Evolutionary conservation across 1,140 invertebrate species (phyloP).

Genomic region (Harpegnathos saltator): DNA sequence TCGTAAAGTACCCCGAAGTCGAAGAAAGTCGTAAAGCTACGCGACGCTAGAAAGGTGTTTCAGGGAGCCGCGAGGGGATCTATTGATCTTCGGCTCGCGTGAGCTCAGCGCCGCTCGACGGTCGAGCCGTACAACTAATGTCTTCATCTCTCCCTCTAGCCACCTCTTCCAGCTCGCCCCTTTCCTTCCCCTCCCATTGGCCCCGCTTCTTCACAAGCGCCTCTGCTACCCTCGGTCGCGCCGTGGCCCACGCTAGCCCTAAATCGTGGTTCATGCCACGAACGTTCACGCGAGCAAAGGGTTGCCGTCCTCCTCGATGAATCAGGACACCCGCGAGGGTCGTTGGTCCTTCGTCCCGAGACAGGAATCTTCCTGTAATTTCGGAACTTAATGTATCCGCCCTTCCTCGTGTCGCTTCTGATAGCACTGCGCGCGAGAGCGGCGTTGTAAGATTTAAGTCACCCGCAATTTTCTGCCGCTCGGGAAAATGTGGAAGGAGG

Average conservation of each 20-base stretch:
- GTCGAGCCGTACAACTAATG: conserved; percentile 79
- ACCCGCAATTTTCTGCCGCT: conserved; percentile 45
- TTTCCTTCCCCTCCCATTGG: conserved; percentile 7
- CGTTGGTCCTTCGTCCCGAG: conserved; percentile 65
- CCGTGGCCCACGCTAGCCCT: conserved; percentile 62
- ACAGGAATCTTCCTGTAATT: conserved; percentile 66
- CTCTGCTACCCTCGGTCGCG: conserved; percentile 43
- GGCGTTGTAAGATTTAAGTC: conserved; percentile 50
- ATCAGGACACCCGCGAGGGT: conserved; percentile 74
- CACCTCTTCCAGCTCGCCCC: conserved; percentile 67
- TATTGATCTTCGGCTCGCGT: conserved; percentile 83
- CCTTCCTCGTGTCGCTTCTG: conserved; percentile 25
- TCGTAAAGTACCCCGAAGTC: conserved; percentile 28
- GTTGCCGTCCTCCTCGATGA: conserved; percentile 71
- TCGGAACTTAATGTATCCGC: conserved; percentile 63
- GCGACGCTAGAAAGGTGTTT: conserved; percentile 68
- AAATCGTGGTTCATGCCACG: conserved; percentile 71
- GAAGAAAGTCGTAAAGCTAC: conserved; percentile 70
- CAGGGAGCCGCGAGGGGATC: conserved; percentile 77
- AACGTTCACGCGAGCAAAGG: conserved; percentile 74
- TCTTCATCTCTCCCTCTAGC: conserved; percentile 80
- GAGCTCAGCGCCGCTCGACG: conserved; percentile 80
- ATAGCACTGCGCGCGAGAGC: conserved; percentile 37
- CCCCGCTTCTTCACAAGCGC: conserved; percentile 14
- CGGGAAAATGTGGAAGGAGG: not conserved